Base-by-base conservation (phyloP, 2,888 invertebrate species). In the Chrysolina americana region DNA sequence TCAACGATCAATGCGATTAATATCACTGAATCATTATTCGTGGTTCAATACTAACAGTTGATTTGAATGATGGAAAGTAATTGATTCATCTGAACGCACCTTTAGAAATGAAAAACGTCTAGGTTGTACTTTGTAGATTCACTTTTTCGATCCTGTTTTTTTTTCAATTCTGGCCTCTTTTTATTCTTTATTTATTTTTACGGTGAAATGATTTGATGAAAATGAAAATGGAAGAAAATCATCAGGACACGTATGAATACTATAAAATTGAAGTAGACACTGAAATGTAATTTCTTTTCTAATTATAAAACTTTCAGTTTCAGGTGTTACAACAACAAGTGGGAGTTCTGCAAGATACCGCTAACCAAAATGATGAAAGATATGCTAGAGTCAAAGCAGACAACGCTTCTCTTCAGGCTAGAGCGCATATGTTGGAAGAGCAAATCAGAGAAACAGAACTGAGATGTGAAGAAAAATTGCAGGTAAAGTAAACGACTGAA, bases 291-390 rank as follows among this genome's bases (percentile, higher is more conserved):
- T 36, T 36, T 8, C 8, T 0, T 5, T 53, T 19, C 11, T 53
- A 21, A 53, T 13, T 36, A 11, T 5, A 13, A 53, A 53, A 9
- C 13, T 84, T 81, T 23, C 89, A 98, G 97, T 95, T 98, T 86
- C 95, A 96, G 90, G 92, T 95, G 85, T 91, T 98, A 78, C 97
- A 98, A 89, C 95, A 96, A 87, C 97, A 98, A 90, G 95, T 98
- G 88, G 94, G 94, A 78, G 94, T 94, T 74, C 90, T 98, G 83
- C 95, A 95, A 65, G 97, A 98, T 87, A 95, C 95, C 68, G 97
- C 97, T 85, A 93, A 92, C 83, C 93, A 94, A 72, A 94, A 94
- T 10, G 97, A 97, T 87, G 96, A 97, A 88, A 91, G 96, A 80
- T 97, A 97, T 87, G 93, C 94, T 71, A 91, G 96, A 83, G 95